Conservation (phyloP, 2,888 invertebrate genomes). For the Cheilosia grossa region DNA sequence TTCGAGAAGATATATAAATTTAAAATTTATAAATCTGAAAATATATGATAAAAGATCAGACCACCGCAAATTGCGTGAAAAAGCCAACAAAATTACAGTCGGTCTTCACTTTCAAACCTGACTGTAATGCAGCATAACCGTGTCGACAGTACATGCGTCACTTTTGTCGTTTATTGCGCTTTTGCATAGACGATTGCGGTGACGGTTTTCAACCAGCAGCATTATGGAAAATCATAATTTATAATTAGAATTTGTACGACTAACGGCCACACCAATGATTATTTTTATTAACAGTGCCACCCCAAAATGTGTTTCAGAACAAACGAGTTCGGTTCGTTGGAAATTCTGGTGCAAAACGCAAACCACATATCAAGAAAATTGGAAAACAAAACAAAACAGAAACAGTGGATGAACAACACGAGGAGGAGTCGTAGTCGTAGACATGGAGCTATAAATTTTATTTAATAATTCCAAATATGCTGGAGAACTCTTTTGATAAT, state of each 20-base stretch:
- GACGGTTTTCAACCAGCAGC: slow-evolving; percentile 32
- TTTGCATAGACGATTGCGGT: slow-evolving; percentile 20
- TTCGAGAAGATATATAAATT: too few relatives aligned
- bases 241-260: slow-evolving; percentile 73
- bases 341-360: slow-evolving; percentile 26
- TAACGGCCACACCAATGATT: slow-evolving; percentile 72
- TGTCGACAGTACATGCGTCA: neutral
- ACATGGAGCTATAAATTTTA: slow-evolving; percentile 49
- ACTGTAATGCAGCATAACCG: slow-evolving; percentile 23
- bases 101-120: neutral
- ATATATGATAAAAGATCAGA: too few relatives aligned
- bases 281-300: slow-evolving; percentile 70
- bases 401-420: slow-evolving; percentile 17
- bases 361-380: slow-evolving; percentile 11
- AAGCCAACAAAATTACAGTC: too few relatives aligned
- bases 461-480: slow-evolving; percentile 56
- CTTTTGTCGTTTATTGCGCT: slow-evolving; percentile 17
- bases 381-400: slow-evolving; percentile 18
- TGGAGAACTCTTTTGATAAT: slow-evolving; percentile 48
- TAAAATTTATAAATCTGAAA: too few relatives aligned
- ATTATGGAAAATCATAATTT: slow-evolving; percentile 72
- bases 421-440: neutral
- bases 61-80: too few relatives aligned
- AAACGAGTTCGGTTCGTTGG: slow-evolving; percentile 58
- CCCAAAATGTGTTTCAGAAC: slow-evolving; percentile 66